Evolutionary conservation across 2,797 vertebrate genomes (phyloP).

Genomic region (Syngnathus rostellatus): DNA sequence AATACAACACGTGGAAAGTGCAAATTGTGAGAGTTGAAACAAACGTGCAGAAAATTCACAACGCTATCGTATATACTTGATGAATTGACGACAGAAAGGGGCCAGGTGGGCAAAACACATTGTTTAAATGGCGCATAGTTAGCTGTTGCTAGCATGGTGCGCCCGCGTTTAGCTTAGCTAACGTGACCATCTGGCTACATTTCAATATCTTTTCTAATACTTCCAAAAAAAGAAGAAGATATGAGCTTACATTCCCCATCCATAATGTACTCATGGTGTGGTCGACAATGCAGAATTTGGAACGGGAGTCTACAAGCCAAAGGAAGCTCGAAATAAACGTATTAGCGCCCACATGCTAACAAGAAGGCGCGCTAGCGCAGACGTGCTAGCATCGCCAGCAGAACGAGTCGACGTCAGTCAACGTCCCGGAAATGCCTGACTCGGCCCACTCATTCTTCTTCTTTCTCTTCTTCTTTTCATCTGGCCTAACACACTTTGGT

Average conservation of each 20-base stretch:
- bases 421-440: background rate
- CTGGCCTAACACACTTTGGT: background rate
- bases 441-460: background rate
- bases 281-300: background rate
- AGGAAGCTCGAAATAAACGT: background rate
- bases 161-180: background rate
- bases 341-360: constrained; percentile 1
- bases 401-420: background rate
- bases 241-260: constrained; percentile 67
- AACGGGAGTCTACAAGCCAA: background rate
- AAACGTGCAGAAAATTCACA: background rate
- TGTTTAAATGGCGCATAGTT: background rate
- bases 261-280: constrained; percentile 62
- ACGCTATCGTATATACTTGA: background rate
- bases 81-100: background rate
- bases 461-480: background rate
- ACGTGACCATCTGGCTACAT: background rate
- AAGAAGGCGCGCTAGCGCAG: background rate
- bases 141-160: background rate
- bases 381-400: background rate
- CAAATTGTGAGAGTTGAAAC: background rate
- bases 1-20: background rate
- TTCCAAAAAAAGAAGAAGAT: background rate
- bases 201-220: background rate
- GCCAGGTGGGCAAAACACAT: background rate